These are phyloP conservation scores for Tichodroma muraria DNA, from an alignment of 2,113 vertebrate genomes.

Conservation along the genomic window DNA sequence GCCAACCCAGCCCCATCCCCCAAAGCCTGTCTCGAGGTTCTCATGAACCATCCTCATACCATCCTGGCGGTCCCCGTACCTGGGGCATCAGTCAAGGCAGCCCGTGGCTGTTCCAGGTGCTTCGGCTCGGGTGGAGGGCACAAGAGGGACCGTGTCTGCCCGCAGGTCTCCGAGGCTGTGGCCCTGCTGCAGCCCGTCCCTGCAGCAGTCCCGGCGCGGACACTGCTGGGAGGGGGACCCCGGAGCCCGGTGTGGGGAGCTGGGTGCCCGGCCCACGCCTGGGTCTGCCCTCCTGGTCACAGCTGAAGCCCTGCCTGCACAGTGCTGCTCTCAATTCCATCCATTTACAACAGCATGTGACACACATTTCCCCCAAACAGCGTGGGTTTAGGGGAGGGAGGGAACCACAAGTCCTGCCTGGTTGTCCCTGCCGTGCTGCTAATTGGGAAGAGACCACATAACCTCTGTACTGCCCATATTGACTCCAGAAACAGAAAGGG, in stretches of 20 bases:
- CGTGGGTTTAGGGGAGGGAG: accelerated
- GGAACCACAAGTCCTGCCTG: neutral
- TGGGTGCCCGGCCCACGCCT: neutral
- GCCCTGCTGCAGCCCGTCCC: accelerated
- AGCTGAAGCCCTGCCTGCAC: neutral
- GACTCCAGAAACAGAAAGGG: neutral
- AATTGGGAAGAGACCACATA: neutral
- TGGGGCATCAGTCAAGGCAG: too few species aligned
- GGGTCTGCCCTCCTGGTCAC: neutral
- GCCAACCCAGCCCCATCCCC: neutral
- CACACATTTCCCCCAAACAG: neutral
- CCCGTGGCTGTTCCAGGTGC: accelerated
- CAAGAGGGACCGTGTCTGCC: neutral
- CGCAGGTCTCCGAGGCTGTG: accelerated
- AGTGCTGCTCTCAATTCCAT: too few species aligned
- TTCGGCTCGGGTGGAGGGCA: neutral
- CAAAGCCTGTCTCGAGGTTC: neutral
- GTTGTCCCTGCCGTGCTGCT: neutral
- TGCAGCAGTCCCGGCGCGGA: neutral
- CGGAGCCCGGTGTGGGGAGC: neutral
- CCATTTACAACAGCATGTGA: accelerated
- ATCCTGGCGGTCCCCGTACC: neutral
- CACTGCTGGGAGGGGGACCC: neutral
- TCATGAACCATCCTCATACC: neutral
- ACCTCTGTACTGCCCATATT: neutral